Evolutionary conservation across 2,113 vertebrate genomes (phyloP).

Genomic region (Glaucidium brasilianum): DNA sequence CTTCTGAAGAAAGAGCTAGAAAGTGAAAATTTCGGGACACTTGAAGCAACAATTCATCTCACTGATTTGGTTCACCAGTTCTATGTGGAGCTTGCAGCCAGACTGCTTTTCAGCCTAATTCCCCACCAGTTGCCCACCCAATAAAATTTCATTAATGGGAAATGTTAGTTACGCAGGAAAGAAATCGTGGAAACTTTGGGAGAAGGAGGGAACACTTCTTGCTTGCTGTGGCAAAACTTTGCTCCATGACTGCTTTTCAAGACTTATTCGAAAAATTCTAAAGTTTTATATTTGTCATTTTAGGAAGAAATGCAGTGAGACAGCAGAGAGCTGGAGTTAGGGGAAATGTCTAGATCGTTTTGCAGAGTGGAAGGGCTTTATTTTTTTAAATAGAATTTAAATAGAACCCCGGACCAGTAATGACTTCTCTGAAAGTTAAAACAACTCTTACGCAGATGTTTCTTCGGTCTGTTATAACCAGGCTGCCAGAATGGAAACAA

Average conservation of each 20-base stretch:
- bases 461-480: not conserved
- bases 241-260: not conserved
- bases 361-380: not conserved
- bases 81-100: not conserved
- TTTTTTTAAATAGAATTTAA: not conserved
- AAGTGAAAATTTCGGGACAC: not conserved
- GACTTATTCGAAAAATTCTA: not conserved
- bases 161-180: not conserved
- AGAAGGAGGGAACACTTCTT: not conserved
- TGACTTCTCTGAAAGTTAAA: slow-evolving; percentile 42
- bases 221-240: not conserved
- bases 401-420: not conserved
- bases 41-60: not conserved
- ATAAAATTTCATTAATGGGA: not conserved
- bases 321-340: not conserved
- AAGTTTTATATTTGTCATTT: not conserved
- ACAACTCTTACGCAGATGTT: not conserved
- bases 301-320: not conserved
- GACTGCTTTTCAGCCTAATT: not conserved
- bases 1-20: not conserved
- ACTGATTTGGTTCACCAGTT: not conserved
- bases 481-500: slow-evolving; percentile 6
- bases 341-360: not conserved
- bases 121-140: not conserved
- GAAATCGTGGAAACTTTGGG: not conserved